Percentiles rank a stretch among this genome's conserved stretches.
Evolutionary conservation across 2,113 vertebrate genomes (phyloP).

Genomic region (Himantopus leucocephalus): DNA sequence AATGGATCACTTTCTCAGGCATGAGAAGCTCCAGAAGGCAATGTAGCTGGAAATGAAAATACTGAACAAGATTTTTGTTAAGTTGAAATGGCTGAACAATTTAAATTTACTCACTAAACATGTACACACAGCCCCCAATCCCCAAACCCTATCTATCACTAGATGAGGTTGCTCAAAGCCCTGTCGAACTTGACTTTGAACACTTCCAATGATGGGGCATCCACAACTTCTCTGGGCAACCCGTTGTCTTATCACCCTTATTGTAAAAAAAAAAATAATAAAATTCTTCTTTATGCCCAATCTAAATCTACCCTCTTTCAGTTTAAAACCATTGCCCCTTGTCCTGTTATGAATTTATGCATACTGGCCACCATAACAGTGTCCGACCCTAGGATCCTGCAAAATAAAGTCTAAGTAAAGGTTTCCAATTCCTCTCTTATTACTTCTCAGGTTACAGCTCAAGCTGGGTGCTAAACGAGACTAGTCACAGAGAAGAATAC

Average conservation of each 20-base stretch:
- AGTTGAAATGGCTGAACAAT: background rate
- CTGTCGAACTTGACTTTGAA: background rate
- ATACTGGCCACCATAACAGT: background rate
- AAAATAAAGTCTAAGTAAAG: background rate
- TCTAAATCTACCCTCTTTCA: background rate
- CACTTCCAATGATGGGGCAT: background rate
- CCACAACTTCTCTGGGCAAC: background rate
- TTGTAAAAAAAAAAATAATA: background rate
- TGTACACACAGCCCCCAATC: background rate
- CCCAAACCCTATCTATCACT: background rate
- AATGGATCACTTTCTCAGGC: background rate
- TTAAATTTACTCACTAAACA: background rate
- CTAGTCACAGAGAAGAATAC: background rate
- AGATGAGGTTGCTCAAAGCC: background rate
- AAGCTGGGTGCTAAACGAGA: background rate
- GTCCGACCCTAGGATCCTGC: background rate
- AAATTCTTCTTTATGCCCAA: background rate
- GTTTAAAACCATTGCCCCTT: background rate
- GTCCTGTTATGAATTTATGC: background rate
- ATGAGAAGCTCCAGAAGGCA: background rate
- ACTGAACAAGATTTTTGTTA: background rate
- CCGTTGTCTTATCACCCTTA: background rate
- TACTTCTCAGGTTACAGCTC: background rate
- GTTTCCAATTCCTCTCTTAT: background rate
- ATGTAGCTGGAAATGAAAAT: background rate